A percentile compares a stretch with the other conserved stretches of the same genome.
These are phyloP conservation scores for Hylyphantes graminicola DNA, from an alignment of 1,140 invertebrate genomes.

Conservation along the genomic window DNA sequence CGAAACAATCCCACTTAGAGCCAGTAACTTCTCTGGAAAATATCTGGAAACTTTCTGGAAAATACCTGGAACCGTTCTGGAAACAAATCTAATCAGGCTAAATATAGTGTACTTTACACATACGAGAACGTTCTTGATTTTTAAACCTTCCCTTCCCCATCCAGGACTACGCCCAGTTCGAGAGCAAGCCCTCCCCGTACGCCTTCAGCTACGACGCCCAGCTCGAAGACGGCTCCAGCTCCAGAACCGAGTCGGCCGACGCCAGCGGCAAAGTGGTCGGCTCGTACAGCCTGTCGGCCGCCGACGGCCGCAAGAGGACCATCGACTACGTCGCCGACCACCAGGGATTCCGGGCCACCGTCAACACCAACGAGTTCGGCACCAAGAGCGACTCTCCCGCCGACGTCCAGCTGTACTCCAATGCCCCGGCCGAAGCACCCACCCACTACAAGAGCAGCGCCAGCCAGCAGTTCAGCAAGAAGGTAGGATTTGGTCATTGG, in stretches of 20 bases:
- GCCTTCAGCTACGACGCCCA: conserved; percentile 50
- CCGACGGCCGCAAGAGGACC: conserved; percentile 61
- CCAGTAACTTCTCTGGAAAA: too few relatives aligned
- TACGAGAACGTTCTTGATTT: conserved; percentile 4
- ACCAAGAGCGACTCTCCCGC: conserved; percentile 57
- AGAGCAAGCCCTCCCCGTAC: conserved; percentile 37
- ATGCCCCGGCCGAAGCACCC: conserved; percentile 25
- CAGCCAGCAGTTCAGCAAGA: neutral
- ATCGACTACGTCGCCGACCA: conserved; percentile 61
- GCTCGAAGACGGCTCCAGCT: conserved; percentile 40
- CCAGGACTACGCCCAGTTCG: conserved; percentile 3
- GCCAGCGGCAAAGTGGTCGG: conserved; percentile 61
- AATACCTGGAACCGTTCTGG: too few relatives aligned
- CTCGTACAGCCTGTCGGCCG: conserved; percentile 60
- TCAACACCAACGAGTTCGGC: conserved; percentile 60
- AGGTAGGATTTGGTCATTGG: neutral
- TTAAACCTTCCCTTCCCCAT: neutral
- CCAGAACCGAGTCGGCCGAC: conserved; percentile 55
- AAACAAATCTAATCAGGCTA: too few relatives aligned
- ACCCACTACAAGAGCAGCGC: neutral
- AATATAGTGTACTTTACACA: neutral
- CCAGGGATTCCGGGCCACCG: conserved; percentile 60
- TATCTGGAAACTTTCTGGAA: too few relatives aligned
- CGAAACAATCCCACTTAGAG: too few relatives aligned
- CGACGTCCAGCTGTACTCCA: conserved; percentile 57